Conservation (phyloP, 2,797 vertebrate species). For the Sciurus vulgaris region DNA sequence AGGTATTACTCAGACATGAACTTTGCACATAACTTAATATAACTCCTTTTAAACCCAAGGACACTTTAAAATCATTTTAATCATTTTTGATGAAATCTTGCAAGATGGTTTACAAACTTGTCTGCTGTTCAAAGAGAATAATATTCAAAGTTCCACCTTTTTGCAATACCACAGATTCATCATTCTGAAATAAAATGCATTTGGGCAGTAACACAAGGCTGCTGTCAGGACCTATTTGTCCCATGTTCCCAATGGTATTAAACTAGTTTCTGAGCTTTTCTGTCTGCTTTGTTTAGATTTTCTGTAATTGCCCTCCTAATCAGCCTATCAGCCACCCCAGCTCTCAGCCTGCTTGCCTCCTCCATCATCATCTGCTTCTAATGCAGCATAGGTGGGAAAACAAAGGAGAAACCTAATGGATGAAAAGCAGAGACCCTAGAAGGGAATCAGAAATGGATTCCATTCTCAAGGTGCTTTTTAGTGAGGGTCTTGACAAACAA, state of each 20-base stretch:
- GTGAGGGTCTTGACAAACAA: slow-evolving; percentile 22
- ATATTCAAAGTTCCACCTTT: background rate
- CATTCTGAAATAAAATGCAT: background rate
- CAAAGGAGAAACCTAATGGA: background rate
- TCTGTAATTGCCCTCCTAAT: background rate
- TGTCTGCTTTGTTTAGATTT: slow-evolving; percentile 29
- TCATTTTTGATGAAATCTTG: slow-evolving; percentile 34
- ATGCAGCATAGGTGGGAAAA: background rate
- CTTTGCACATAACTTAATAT: slow-evolving; percentile 41
- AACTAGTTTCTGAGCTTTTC: background rate
- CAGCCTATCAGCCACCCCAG: background rate
- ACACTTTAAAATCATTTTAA: slow-evolving; percentile 45
- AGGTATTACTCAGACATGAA: slow-evolving; percentile 42
- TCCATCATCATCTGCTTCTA: background rate
- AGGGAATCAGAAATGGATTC: background rate
- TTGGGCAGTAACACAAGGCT: background rate
- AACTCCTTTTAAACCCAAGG: background rate
- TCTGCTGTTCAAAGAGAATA: background rate
- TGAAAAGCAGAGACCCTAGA: background rate
- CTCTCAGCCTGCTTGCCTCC: background rate
- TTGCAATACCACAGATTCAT: background rate
- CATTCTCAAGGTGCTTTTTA: background rate
- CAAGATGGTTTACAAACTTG: slow-evolving; percentile 21
- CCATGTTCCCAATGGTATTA: background rate
- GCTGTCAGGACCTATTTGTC: background rate